Evolutionary conservation across 2,797 vertebrate genomes (phyloP), one percentile per base, ranked within the genome.

Genomic region (Sebastiscus albofasciatus): DNA sequence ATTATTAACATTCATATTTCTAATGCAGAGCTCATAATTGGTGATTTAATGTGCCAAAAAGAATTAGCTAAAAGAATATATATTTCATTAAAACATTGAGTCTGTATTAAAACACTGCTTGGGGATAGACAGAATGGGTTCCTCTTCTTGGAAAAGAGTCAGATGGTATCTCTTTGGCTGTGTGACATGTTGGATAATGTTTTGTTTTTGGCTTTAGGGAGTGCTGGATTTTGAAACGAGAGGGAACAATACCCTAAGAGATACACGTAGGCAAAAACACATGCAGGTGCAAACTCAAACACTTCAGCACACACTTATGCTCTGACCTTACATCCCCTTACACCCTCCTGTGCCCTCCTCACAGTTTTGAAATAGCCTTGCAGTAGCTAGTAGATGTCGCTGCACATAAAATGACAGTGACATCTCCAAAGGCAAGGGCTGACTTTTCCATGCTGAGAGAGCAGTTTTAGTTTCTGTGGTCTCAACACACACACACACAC

Each of bases 361-460:
- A 81, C 86, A 85, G 84, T 83, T 89, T 82, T 69, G 73, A 89
- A 89, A 91, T 80, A 84, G 87, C 89, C 90, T 86, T 77, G 80
- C 87, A 77, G 89, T 81, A 72, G 76, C 75, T 71, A 66, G 82
- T 81, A 68, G 71, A 90, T 89, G 92, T 92, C 86, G 70, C 77
- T 78, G 74, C 78, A 64, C 77, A 92, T 93, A 88, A 90, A 87
- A 91, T 86, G 87, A 91, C 91, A 90, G 81, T 14, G 58, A 90
- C 90, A 89, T 90, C 70, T 93, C 92, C 73, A 68, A 87, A 92
- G 90, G 90, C 93, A 82, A 83, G 72, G 85, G 77, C 66, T 46
- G 62, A 84, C 39, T 85, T 71, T 85, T 87, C 76, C 49, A 55
- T 88, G 87, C 89, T 90, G 88, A 91, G 78, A 68, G 85, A 79